Evolutionary conservation across 2,888 invertebrate species (phyloP).

Genomic region (Caenorhabditis angaria): DNA sequence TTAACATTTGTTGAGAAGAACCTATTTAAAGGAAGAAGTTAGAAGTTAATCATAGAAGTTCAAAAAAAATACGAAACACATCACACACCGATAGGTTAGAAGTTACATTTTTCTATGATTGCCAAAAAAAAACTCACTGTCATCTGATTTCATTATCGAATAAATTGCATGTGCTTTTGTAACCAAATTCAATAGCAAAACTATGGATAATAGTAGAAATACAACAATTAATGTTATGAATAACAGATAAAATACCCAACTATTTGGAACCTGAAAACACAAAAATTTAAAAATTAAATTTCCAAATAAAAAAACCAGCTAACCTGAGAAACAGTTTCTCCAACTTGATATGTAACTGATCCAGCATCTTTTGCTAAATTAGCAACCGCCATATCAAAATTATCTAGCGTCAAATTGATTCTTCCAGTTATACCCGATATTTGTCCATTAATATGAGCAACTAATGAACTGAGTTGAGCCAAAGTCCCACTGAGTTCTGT

Average conservation of each 20-base stretch:
- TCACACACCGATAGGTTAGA: background rate
- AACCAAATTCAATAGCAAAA: conserved; percentile 64
- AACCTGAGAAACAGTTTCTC: conserved; percentile 67
- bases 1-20: conserved; percentile 33
- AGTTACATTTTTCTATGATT: background rate
- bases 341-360: conserved; percentile 67
- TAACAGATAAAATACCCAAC: conserved; percentile 71
- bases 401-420: conserved; percentile 68
- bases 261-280: conserved; percentile 66
- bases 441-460: conserved; percentile 69
- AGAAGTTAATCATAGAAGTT: background rate
- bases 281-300: background rate
- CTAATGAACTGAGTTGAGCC: conserved; percentile 65
- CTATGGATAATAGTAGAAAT: conserved; percentile 65
- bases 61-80: conserved; percentile 17
- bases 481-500: conserved; percentile 68
- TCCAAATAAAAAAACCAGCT: background rate
- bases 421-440: conserved; percentile 67
- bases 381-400: conserved; percentile 68
- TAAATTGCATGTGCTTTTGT: conserved; percentile 63
- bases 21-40: conserved; percentile 30
- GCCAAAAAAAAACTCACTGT: conserved; percentile 54
- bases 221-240: conserved; percentile 70
- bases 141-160: conserved; percentile 47
- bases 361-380: conserved; percentile 68